Conservation (phyloP, 2,888 invertebrate genomes). For the Pristionchus mayeri region DNA sequence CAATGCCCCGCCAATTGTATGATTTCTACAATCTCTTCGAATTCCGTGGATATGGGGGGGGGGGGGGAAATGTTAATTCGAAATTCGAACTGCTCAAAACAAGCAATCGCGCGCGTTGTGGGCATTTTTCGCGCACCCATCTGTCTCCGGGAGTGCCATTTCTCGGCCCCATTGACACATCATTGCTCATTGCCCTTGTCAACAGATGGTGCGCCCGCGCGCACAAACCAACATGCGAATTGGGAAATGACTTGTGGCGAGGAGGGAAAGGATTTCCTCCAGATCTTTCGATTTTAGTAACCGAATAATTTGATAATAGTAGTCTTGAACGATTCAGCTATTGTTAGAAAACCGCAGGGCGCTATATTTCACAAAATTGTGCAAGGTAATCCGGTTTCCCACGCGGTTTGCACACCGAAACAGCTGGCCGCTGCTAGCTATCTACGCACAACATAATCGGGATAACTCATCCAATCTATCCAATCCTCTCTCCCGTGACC, state of each 20-base stretch:
- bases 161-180: background rate
- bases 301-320: too few species aligned
- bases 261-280: background rate
- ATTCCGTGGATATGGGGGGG: too few species aligned
- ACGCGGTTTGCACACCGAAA: background rate
- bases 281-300: too few species aligned
- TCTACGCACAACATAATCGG: background rate
- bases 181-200: constrained; percentile 28
- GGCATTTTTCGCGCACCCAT: background rate
- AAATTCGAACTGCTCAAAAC: too few species aligned
- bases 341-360: too few species aligned
- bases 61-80: too few species aligned
- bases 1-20: too few species aligned
- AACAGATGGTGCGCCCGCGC: background rate
- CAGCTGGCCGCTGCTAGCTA: constrained; percentile 4
- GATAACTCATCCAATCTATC: background rate
- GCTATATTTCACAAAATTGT: background rate
- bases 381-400: background rate
- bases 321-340: too few species aligned
- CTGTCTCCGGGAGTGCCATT: too few species aligned
- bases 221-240: background rate
- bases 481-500: background rate
- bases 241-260: background rate
- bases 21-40: too few species aligned
- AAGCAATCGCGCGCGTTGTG: background rate